Evolutionary conservation across 2,888 invertebrate species (phyloP).

Genomic region (Eugnorisma glareosa): DNA sequence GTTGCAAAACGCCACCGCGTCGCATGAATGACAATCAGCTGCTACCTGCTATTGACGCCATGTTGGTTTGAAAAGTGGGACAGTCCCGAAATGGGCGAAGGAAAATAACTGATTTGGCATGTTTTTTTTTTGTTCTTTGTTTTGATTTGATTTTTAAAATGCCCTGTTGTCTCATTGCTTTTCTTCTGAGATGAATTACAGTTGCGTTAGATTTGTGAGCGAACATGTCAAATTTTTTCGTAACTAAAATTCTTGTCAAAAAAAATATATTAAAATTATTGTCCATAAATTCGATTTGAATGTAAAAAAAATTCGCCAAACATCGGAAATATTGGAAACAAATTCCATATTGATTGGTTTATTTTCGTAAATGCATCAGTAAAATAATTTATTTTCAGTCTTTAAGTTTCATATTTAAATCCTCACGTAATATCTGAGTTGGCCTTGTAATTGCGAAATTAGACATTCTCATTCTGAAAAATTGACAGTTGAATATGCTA

Average conservation of each 20-base stretch:
- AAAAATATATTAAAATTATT: not conserved
- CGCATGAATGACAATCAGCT: constrained; percentile 74
- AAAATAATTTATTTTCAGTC: constrained; percentile 51
- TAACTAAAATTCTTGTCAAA: not conserved
- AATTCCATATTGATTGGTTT: constrained; percentile 32
- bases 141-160: not conserved
- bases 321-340: constrained; percentile 16
- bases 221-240: not conserved
- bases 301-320: not conserved
- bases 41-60: constrained; percentile 49
- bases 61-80: constrained; percentile 19
- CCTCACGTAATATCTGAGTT: constrained; percentile 29
- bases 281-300: not conserved
- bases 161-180: not conserved
- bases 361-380: constrained; percentile 37
- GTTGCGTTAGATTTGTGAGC: not conserved
- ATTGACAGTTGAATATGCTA: constrained; percentile 62
- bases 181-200: not conserved
- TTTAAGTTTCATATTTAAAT: constrained; percentile 52
- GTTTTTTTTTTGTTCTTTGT: not conserved
- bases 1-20: constrained; percentile 71
- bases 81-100: constrained; percentile 27
- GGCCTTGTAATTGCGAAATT: constrained; percentile 60
- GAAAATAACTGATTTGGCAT: not conserved
- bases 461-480: constrained; percentile 55